Percentiles rank a stretch among this genome's conserved stretches.
Evolutionary conservation across 2,797 vertebrate genomes (phyloP).

Genomic region (Pelodytes ibericus): DNA sequence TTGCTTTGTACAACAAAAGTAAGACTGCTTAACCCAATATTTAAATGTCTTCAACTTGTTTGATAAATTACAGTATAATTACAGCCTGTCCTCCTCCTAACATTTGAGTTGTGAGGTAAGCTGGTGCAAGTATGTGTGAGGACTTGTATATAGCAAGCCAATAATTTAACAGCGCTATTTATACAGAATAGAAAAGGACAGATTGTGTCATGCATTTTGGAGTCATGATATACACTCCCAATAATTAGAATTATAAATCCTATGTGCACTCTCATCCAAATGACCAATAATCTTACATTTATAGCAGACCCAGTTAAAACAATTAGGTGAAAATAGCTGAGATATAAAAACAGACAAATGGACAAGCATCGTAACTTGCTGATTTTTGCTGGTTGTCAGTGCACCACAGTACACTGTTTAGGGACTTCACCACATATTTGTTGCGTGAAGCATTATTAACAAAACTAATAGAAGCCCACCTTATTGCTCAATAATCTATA

Average conservation of each 20-base stretch:
- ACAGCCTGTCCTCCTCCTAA: conserved; percentile 69
- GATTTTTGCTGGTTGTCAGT: too few relatives aligned
- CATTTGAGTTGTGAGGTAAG: conserved; percentile 66
- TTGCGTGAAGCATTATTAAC: too few relatives aligned
- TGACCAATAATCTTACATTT: too few relatives aligned
- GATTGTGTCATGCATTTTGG: conserved; percentile 47
- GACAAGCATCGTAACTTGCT: too few relatives aligned
- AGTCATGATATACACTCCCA: conserved; percentile 58
- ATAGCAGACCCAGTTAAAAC: too few relatives aligned
- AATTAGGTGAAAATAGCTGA: too few relatives aligned
- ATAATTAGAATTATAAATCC: background rate
- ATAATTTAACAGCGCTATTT: conserved; percentile 65
- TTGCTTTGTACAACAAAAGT: background rate
- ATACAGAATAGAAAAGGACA: conserved; percentile 58
- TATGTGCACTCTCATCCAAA: background rate
- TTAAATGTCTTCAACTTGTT: conserved; percentile 69
- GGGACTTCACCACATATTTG: too few relatives aligned
- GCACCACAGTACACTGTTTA: too few relatives aligned
- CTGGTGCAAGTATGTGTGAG: conserved; percentile 64
- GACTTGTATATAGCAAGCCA: conserved; percentile 65
- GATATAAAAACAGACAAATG: too few relatives aligned
- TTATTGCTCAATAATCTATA: too few relatives aligned
- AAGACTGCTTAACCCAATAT: conserved; percentile 59
- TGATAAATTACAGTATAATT: conserved; percentile 73
- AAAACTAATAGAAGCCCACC: too few relatives aligned